A percentile compares a stretch with the other conserved stretches of the same genome.
phyloP scores from a whole-genome alignment of 1,140 invertebrate genomes.

The Lethrus apterus region DNA sequence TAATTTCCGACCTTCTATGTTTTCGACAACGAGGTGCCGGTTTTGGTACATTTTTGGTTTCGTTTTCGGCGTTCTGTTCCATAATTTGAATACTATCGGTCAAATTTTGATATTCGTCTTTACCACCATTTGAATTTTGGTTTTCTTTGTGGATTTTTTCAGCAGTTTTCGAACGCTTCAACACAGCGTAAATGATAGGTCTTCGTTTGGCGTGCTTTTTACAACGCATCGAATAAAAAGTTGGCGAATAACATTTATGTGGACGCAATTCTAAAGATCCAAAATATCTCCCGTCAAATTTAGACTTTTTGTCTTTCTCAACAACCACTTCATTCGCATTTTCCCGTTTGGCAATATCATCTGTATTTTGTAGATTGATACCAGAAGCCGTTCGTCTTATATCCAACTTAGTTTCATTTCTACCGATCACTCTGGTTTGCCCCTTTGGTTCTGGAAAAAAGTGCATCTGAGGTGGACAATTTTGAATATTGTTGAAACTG shows the following conservation, averaged over 20 bases:
- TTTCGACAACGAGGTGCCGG: conserved; percentile 37
- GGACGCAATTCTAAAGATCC: conserved; percentile 36
- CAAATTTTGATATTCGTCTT: conserved; percentile 27
- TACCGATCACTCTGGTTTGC: conserved; percentile 22
- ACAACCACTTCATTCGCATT: background rate
- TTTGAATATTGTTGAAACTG: background rate
- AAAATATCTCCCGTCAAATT: conserved; percentile 26
- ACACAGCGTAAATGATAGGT: conserved; percentile 34
- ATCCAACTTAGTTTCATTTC: conserved; percentile 26
- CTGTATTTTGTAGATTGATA: conserved; percentile 19
- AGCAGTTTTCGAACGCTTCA: conserved; percentile 20
- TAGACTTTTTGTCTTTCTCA: conserved; percentile 1
- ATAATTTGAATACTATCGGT: conserved; percentile 37
- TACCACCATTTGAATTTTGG: conserved; percentile 6
- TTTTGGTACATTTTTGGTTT: conserved; percentile 22
- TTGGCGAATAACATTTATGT: conserved; percentile 40
- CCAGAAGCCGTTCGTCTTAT: conserved; percentile 27
- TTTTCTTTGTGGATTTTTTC: conserved; percentile 4
- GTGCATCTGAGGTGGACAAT: background rate
- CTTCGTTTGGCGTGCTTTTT: conserved; percentile 39
- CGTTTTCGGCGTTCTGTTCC: conserved; percentile 27
- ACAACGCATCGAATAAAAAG: conserved; percentile 39
- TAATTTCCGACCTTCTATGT: conserved; percentile 26
- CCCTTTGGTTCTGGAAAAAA: too few relatives aligned
- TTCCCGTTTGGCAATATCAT: conserved; percentile 13